A percentile compares a stretch with the other conserved stretches of the same genome.
These are phyloP conservation scores for Ophonus ardosiacus DNA, from an alignment of 2,888 invertebrate species.

Conservation along the genomic window DNA sequence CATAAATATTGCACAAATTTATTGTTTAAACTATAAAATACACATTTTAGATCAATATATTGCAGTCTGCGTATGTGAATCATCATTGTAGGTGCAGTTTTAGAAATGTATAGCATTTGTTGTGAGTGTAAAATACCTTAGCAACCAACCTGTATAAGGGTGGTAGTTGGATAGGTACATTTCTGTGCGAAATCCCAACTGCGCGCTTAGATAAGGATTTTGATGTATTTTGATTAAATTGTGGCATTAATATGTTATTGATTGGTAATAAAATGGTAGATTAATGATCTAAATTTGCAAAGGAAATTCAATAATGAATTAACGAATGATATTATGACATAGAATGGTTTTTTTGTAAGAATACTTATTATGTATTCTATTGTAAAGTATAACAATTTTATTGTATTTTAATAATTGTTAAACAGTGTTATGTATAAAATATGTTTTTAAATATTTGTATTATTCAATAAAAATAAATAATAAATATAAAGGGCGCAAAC, in stretches of 20 bases:
- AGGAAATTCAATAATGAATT: not conserved
- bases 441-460: too few relatives aligned
- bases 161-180: not conserved
- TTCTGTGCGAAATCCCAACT: not conserved
- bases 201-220: not conserved
- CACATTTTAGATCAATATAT: constrained; percentile 17
- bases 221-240: constrained; percentile 13
- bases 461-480: too few relatives aligned
- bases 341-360: not conserved
- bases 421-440: too few relatives aligned
- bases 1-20: not conserved
- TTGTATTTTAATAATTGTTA: not conserved
- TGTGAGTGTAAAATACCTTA: not conserved
- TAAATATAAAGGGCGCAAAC: too few relatives aligned
- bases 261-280: not conserved
- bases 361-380: not conserved
- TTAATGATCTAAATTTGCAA: not conserved
- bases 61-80: not conserved
- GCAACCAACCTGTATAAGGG: not conserved
- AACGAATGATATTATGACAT: not conserved
- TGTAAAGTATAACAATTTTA: not conserved
- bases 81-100: constrained; percentile 11
- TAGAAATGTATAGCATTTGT: not conserved
- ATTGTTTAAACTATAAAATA: not conserved
- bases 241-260: not conserved